Percentiles rank a stretch among this genome's conserved stretches.
Conservation (phyloP, 2,888 invertebrate genomes). For the Physocephala rufipes region DNA sequence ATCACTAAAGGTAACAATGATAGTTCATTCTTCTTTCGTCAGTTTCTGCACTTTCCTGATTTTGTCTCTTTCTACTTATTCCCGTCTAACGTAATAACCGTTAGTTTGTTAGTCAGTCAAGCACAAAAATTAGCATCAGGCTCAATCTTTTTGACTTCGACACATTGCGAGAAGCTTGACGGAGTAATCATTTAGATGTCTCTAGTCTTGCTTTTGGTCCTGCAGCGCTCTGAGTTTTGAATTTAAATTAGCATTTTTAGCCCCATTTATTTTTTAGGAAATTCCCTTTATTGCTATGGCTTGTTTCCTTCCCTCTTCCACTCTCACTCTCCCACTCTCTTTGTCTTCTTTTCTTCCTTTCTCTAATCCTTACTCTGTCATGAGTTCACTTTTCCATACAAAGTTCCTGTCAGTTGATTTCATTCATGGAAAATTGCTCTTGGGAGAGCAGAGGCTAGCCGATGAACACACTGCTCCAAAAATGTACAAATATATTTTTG, state of each 20-base stretch:
- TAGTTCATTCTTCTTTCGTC: too few species aligned
- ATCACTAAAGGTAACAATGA: too few species aligned
- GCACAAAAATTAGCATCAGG: too few species aligned
- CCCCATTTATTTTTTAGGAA: background rate
- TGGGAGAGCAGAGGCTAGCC: background rate
- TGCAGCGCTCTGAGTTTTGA: slow-evolving; percentile 21
- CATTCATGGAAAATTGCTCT: background rate
- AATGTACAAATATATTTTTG: background rate
- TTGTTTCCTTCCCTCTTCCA: background rate
- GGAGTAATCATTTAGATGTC: too few species aligned
- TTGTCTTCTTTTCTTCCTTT: background rate
- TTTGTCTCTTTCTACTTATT: background rate
- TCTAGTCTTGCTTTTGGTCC: background rate
- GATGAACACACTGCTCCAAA: background rate
- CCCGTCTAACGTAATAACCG: background rate
- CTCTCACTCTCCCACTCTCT: background rate
- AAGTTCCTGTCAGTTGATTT: slow-evolving; percentile 20
- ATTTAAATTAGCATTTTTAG: slow-evolving; percentile 17
- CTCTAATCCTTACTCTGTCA: background rate
- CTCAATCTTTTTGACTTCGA: background rate
- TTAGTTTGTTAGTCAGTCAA: too few species aligned
- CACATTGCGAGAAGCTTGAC: background rate
- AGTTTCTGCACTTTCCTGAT: too few species aligned
- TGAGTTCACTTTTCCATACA: background rate
- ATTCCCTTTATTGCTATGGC: background rate